A percentile compares a stretch with the other conserved stretches of the same genome.
Evolutionary conservation across 2,113 vertebrate species (phyloP).

Genomic region (Potamarius usumacintae): DNA sequence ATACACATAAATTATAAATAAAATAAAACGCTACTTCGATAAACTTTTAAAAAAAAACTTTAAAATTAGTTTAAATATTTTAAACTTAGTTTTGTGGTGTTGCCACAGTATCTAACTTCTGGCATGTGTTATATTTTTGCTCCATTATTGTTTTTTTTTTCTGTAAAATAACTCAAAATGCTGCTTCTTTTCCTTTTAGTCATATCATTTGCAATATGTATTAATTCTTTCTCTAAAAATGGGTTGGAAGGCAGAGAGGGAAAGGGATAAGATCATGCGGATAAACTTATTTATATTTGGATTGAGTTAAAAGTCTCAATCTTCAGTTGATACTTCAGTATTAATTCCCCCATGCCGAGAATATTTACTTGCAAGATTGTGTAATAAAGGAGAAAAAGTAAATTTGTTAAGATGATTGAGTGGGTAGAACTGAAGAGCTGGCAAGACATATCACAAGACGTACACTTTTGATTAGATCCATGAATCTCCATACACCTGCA

Average conservation of each 20-base stretch:
- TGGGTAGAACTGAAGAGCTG: not conserved
- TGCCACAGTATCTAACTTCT: not conserved
- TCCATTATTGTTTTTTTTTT: not conserved
- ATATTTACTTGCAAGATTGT: not conserved
- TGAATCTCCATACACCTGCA: not conserved
- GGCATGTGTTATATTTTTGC: not conserved
- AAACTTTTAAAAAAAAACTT: not conserved
- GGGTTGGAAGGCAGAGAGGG: too few species aligned
- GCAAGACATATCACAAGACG: not conserved
- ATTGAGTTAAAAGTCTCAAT: too few species aligned
- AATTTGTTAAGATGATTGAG: not conserved
- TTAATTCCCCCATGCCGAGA: not conserved
- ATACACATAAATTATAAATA: not conserved
- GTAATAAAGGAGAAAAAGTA: not conserved
- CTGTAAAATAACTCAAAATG: not conserved
- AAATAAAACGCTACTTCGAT: not conserved
- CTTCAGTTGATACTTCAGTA: not conserved
- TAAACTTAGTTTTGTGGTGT: not conserved
- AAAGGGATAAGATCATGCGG: too few species aligned
- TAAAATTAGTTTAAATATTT: not conserved
- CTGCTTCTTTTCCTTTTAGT: not conserved
- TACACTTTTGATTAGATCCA: not conserved
- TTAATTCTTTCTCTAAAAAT: too few species aligned
- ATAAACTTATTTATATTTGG: too few species aligned
- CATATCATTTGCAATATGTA: too few species aligned